Base-by-base conservation (phyloP, 2,113 vertebrate genomes). In the Tenrec ecaudatus region DNA sequence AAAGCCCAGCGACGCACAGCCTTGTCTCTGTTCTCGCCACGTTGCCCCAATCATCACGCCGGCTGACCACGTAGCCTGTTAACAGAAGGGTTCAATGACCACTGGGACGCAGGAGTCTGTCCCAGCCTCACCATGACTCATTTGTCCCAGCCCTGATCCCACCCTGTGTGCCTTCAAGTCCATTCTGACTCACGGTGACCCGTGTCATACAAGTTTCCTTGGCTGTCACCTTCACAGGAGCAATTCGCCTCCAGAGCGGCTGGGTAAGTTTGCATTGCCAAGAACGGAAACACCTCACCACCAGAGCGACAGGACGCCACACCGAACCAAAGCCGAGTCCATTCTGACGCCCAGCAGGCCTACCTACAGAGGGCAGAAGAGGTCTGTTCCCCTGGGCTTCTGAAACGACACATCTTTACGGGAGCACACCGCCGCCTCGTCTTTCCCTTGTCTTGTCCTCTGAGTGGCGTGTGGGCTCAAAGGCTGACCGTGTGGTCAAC, bases 51-150 rank as follows among this genome's bases (percentile, higher is more conserved):
- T 82, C 60, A 47, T 16, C 75, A 78, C 11, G 25, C 83, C 47
- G 9, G 11, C 9, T 53, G 47, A 53, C 6, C 47, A 14, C 47
- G 9, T 5, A 2, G 47, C 47, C 47, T 53, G 6, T 79, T 31
- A 36, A 36, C 22, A 73, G 16, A 19, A 89, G 78, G 62, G 23
- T 80, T 96, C 43, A 95, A 69, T 38, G 85, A 90, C n/a, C 60
- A 47, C 43, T 78, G 31, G 6, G 88, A 88, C 79, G 86, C 29
- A 60, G 80, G 31, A 77, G 92, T 91, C 86, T 93, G 20, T 40
- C 68, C 62, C 27, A 66, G 85, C 71, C 58, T 89, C 87, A 81
- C 25, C 40, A 68, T 36, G 60, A 88, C 40, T 90, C 62, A 68
- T 78, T 58, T 92, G 36, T 71, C 75, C 27, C 22, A n/a, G 7